Percentiles rank a stretch among this genome's conserved stretches.
Evolutionary conservation across 2,888 invertebrate genomes (phyloP).

Genomic region (Drosophila lacicola): DNA sequence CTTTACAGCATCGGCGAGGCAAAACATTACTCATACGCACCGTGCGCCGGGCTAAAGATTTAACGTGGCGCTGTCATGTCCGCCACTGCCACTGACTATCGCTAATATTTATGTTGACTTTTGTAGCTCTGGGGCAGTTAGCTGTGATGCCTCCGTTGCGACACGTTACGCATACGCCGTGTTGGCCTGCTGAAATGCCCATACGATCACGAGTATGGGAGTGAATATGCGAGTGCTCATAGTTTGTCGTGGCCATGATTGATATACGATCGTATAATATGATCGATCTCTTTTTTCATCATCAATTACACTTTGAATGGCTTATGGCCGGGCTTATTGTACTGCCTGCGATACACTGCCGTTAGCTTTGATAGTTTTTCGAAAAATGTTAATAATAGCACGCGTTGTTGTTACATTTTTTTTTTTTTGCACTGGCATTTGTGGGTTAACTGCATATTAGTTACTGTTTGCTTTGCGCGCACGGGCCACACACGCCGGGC

Average conservation of each 20-base stretch:
- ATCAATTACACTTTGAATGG: constrained; percentile 77
- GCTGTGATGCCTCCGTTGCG: constrained; percentile 65
- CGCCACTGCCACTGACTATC: constrained; percentile 33
- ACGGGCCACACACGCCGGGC: constrained; percentile 57
- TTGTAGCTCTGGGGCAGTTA: constrained; percentile 63
- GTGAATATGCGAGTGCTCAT: constrained; percentile 36
- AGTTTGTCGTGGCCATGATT: constrained; percentile 79
- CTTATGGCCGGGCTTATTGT: constrained; percentile 67
- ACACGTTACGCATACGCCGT: constrained; percentile 76
- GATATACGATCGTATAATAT: constrained; percentile 79
- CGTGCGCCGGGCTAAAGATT: constrained; percentile 44
- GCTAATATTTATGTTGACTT: constrained; percentile 65
- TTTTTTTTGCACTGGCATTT: constrained; percentile 64
- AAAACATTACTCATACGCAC: constrained; percentile 77
- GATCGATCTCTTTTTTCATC: constrained; percentile 80
- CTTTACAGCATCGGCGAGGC: constrained; percentile 51
- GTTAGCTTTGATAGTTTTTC: constrained; percentile 57
- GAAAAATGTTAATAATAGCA: constrained; percentile 71
- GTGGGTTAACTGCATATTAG: constrained; percentile 80
- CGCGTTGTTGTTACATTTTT: constrained; percentile 30
- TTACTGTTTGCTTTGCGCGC: constrained; percentile 59
- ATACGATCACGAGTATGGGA: constrained; percentile 23
- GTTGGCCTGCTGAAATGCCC: constrained; percentile 37
- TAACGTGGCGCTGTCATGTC: constrained; percentile 26
- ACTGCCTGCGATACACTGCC: constrained; percentile 39